phyloP scores from a whole-genome alignment of 2,113 vertebrate genomes.

The Amblyornis subalaris region DNA sequence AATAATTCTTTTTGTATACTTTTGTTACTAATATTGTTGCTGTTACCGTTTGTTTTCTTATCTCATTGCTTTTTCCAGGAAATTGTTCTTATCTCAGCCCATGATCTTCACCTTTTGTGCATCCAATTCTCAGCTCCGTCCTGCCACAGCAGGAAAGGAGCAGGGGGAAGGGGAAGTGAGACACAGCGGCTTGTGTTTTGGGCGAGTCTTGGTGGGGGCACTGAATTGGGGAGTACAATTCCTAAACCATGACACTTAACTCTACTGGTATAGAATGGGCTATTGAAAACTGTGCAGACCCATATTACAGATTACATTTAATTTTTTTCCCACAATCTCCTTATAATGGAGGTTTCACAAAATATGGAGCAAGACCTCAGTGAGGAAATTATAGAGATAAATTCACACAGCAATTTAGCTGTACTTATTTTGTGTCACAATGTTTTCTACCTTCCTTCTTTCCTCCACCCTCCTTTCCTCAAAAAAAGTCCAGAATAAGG shows the following conservation, averaged over 20 bases:
- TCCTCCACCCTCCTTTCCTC: background rate
- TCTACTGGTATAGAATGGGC: background rate
- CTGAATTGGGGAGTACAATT: background rate
- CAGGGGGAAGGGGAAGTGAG: accelerated
- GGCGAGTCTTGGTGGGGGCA: background rate
- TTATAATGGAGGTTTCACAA: background rate
- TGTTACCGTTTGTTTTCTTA: background rate
- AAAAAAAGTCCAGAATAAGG: background rate
- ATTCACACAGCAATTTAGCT: background rate
- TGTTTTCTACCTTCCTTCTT: background rate
- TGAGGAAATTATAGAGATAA: background rate
- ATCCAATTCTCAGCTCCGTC: background rate
- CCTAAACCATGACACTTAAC: background rate
- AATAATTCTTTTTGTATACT: background rate
- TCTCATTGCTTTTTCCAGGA: background rate
- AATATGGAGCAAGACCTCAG: background rate
- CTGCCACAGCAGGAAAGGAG: background rate
- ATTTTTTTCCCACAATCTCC: background rate
- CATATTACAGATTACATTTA: accelerated
- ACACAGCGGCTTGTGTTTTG: accelerated
- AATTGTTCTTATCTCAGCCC: background rate
- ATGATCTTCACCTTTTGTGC: background rate
- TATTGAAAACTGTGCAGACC: background rate
- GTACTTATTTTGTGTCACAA: background rate
- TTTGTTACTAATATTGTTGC: background rate